Conservation (phyloP, 1,140 invertebrate genomes). For the Drosophila nigrodunni region DNA sequence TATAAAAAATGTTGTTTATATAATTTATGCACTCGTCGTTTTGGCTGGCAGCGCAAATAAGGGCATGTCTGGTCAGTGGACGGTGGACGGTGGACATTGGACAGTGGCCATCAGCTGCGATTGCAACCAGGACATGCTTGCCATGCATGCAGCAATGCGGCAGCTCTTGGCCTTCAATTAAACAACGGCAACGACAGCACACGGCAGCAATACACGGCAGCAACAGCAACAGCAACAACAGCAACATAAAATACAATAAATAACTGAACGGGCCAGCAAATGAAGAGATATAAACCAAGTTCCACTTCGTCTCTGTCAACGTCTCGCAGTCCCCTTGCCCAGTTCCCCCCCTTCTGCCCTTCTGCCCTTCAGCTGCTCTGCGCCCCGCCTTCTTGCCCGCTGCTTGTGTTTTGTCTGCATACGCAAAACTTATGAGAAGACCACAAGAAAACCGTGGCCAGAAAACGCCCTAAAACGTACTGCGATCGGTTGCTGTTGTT, state of each 20-base stretch:
- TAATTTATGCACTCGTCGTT: slow-evolving; percentile 77
- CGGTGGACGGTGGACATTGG: too few relatives aligned
- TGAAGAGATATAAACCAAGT: slow-evolving; percentile 82
- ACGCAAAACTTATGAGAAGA: slow-evolving; percentile 69
- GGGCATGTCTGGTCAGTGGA: slow-evolving; percentile 73
- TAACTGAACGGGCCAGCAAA: slow-evolving; percentile 74
- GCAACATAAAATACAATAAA: slow-evolving; percentile 75
- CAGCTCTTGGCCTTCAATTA: slow-evolving; percentile 81
- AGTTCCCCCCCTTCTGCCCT: slow-evolving; percentile 6
- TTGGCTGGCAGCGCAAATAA: slow-evolving; percentile 76
- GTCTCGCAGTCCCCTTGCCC: neutral
- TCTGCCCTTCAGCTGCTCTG: neutral
- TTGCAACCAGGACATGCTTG: slow-evolving; percentile 79
- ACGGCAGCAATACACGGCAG: slow-evolving; percentile 42
- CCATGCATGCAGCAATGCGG: slow-evolving; percentile 81
- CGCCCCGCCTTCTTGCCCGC: neutral
- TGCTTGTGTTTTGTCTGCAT: slow-evolving; percentile 41
- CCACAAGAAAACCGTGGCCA: slow-evolving; percentile 73
- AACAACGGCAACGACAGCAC: slow-evolving; percentile 46
- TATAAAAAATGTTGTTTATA: slow-evolving; percentile 53
- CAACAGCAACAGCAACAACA: slow-evolving; percentile 25
- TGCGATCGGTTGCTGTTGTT: slow-evolving; percentile 37
- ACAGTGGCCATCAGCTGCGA: slow-evolving; percentile 69
- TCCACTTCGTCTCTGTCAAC: slow-evolving; percentile 24
- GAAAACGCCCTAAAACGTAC: slow-evolving; percentile 81